These are phyloP conservation scores for Anthoptus insignis DNA, from an alignment of 2,888 invertebrate genomes.

Conservation along the genomic window DNA sequence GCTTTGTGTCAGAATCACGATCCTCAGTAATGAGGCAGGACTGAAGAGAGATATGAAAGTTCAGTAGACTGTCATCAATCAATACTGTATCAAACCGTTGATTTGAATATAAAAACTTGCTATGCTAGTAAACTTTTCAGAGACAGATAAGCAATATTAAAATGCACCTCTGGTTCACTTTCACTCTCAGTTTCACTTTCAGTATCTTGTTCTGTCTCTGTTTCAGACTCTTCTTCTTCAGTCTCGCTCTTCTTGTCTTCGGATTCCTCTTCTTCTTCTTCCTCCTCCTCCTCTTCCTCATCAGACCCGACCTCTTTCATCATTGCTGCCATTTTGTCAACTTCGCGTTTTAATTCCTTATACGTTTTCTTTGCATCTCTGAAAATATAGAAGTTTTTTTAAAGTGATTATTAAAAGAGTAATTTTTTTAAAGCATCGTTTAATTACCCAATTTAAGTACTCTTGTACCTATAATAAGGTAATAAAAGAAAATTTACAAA, in stretches of 20 bases:
- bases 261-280: constrained; percentile 86
- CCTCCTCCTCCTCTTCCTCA: constrained; percentile 90
- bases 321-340: constrained; percentile 96
- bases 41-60: too few relatives aligned
- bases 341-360: constrained; percentile 94
- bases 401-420: too few relatives aligned
- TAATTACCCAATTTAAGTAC: too few relatives aligned
- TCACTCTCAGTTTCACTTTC: constrained; percentile 90
- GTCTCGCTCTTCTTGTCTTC: constrained; percentile 86
- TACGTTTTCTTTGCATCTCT: constrained; percentile 94
- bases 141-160: not conserved
- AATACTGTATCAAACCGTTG: too few relatives aligned
- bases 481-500: too few relatives aligned
- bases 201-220: constrained; percentile 89
- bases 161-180: constrained; percentile 88
- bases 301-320: constrained; percentile 94
- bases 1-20: too few relatives aligned
- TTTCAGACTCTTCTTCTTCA: constrained; percentile 88
- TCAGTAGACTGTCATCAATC: too few relatives aligned
- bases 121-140: too few relatives aligned
- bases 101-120: not conserved
- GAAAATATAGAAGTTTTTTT: constrained; percentile 37
- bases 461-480: too few relatives aligned
- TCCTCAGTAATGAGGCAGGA: too few relatives aligned
- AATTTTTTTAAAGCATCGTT: too few relatives aligned